These are phyloP conservation scores for Paratrypauchen microcephalus DNA, from an alignment of 2,797 vertebrate species.

Conservation along the genomic window DNA sequence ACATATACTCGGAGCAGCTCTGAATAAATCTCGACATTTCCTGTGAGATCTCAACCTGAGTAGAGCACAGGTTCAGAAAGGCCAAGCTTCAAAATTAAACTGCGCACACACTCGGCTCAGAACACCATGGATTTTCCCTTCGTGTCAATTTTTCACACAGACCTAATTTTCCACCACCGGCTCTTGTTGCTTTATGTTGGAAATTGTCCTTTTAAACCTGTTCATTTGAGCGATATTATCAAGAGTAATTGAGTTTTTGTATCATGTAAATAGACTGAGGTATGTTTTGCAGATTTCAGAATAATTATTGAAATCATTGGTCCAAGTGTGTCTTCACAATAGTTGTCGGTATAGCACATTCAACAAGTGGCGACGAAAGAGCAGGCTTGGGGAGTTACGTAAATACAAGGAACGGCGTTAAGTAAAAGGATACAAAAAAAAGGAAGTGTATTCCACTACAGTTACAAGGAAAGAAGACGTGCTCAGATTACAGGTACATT, in stretches of 20 bases:
- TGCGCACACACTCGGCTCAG: not conserved
- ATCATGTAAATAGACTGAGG: not conserved
- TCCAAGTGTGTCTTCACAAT: not conserved
- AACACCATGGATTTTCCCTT: not conserved
- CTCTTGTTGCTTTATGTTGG: not conserved
- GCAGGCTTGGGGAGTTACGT: too few species aligned
- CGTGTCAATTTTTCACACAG: not conserved
- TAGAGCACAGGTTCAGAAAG: not conserved
- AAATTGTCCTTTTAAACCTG: not conserved
- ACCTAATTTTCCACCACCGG: not conserved
- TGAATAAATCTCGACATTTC: not conserved
- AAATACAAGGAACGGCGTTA: too few species aligned
- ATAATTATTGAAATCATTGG: not conserved
- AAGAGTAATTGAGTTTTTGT: not conserved
- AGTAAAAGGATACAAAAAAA: too few species aligned
- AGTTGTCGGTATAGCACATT: not conserved
- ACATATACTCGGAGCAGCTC: not conserved
- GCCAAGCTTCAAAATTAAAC: constrained; percentile 13
- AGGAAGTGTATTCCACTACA: too few species aligned
- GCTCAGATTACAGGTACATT: too few species aligned
- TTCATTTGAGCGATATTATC: not conserved
- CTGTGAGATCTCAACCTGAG: not conserved
- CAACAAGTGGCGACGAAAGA: not conserved
- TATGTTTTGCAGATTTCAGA: not conserved
- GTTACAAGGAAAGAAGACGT: too few species aligned